Base-by-base conservation (phyloP, 2,888 invertebrate species). In the Dryobotodes eremita region DNA sequence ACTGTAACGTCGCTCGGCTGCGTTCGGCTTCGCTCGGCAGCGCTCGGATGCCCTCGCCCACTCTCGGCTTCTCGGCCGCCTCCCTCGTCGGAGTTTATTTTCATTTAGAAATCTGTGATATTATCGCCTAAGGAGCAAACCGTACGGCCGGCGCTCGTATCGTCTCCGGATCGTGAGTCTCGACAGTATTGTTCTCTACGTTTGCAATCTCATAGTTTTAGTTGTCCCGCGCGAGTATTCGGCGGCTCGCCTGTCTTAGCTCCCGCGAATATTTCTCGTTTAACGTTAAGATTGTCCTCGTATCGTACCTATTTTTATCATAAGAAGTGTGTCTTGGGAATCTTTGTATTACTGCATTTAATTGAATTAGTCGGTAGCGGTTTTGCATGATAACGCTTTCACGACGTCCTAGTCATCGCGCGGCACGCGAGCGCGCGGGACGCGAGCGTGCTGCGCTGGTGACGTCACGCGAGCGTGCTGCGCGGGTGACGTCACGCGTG, bases 41-140 rank as follows among this genome's bases (percentile, higher is more conserved):
- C 46, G 42, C 59, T 80, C 79, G 79, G 79, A 36, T 74, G 59
- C 75, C 20, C 48, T 79, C 79, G 81, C 75, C 82, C 75, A 61
- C 55, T 83, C 61, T 71, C 82, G 80, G 66, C 70, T 71, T 31
- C 66, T 71, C 82, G 70, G 80, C 65, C 57, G 82, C 55, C 72
- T 79, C 66, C 78, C 75, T 82, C 75, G 80, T 76, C 85, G 90
- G 90, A 90, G 90, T 92, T 91, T n/a, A 87, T 85, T 89, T 92
- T 94, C 92, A 92, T 93, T 93, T 94, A 94, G 94, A 93, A 95
- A 96, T 95, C 96, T 96, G 96, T 96, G 96, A 96, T 96, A 96
- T 96, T 96, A 96, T 94, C 95, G 95, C 95, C 95, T 95, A 94
- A 95, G 96, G 93, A 94, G 94, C 93, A 83, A 89, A 84, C 80